phyloP scores from a whole-genome alignment of 2,888 invertebrate species.

The Mantis religiosa region DNA sequence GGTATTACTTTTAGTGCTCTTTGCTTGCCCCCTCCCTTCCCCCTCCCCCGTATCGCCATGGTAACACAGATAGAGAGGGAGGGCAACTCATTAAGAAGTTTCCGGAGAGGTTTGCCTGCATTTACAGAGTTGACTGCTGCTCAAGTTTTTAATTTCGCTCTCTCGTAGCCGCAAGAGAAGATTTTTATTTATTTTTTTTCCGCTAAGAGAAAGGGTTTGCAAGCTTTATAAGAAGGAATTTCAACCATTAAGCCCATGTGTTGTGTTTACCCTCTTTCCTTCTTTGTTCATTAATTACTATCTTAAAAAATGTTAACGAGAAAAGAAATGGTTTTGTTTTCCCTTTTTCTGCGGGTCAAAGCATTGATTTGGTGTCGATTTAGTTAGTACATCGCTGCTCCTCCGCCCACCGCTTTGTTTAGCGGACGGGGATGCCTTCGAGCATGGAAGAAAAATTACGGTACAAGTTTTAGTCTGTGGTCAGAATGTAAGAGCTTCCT shows the following conservation, averaged over 20 bases:
- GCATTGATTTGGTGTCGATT: not conserved
- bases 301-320: not conserved
- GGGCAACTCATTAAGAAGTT: slow-evolving; percentile 1
- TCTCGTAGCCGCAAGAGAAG: not conserved
- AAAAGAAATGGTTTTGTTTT: not conserved
- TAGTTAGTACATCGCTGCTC: not conserved
- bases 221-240: not conserved
- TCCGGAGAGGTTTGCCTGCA: not conserved
- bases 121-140: not conserved
- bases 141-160: not conserved
- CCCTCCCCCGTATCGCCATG: not conserved
- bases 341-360: not conserved
- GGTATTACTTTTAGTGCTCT: not conserved
- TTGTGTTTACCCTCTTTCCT: not conserved
- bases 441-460: not conserved
- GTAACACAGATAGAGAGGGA: not conserved
- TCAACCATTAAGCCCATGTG: not conserved
- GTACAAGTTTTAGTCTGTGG: too few species aligned
- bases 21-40: not conserved
- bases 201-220: not conserved
- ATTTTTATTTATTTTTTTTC: not conserved
- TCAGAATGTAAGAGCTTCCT: not conserved
- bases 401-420: not conserved
- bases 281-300: not conserved
- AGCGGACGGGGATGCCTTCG: not conserved